Conservation (phyloP, 53 echinoderm and acorn worm genomes). For the Hippasteria phrygiana region DNA sequence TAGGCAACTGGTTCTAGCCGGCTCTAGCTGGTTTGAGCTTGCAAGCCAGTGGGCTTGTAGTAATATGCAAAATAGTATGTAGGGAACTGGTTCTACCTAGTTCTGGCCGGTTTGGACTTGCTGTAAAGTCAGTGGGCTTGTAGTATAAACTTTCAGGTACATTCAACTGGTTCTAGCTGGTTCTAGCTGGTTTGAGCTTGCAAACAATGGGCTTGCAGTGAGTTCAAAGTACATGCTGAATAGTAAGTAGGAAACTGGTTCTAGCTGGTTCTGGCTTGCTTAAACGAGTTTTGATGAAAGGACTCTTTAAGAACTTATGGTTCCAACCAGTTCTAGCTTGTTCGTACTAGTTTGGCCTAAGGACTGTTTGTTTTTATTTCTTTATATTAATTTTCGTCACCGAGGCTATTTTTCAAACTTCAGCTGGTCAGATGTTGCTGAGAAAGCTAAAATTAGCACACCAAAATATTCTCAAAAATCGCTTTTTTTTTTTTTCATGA, state of each 20-base stretch:
- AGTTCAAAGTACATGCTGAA: too few relatives aligned
- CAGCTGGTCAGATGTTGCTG: too few relatives aligned
- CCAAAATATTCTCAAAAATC: not conserved
- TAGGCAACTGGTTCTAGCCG: slow-evolving; percentile 4
- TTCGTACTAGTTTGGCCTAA: not conserved
- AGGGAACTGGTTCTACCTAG: not conserved
- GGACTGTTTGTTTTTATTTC: too few relatives aligned
- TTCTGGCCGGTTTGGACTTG: not conserved
- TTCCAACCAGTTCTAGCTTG: not conserved
- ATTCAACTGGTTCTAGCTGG: not conserved
- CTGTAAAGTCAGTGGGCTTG: not conserved
- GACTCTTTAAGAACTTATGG: not conserved
- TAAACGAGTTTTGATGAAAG: not conserved
- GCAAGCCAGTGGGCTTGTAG: too few relatives aligned
- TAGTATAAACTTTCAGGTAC: not conserved
- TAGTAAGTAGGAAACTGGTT: not conserved
- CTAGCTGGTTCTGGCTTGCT: not conserved
- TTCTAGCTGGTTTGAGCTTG: not conserved
- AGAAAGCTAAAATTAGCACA: too few relatives aligned
- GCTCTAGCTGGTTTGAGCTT: not conserved
- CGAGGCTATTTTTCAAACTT: too few relatives aligned
- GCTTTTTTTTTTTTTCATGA: not conserved
- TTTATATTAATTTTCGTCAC: too few relatives aligned
- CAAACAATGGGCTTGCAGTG: not conserved
- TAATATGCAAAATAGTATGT: not conserved